Conservation (phyloP, 2,113 vertebrate species). For the Oncorhynchus kisutch region DNA sequence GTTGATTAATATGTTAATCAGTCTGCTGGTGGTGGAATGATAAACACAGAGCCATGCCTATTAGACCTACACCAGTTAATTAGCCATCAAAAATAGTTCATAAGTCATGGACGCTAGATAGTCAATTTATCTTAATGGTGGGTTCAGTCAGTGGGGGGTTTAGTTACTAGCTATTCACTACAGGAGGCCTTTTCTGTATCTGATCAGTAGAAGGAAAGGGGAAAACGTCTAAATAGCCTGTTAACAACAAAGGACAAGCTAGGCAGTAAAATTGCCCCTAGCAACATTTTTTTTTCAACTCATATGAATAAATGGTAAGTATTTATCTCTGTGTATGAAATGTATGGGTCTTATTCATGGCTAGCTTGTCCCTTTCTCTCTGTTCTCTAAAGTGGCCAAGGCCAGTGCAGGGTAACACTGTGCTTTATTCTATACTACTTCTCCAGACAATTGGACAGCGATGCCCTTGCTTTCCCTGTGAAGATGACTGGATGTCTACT, state of each 20-base stretch:
- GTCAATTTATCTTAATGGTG: conserved; percentile 55
- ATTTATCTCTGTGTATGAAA: no score
- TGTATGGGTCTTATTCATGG: no score
- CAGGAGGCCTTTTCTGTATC: not conserved
- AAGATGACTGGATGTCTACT: not conserved
- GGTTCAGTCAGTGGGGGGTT: conserved; percentile 39
- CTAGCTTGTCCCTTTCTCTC: no score
- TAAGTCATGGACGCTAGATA: conserved; percentile 56
- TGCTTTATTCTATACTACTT: not conserved
- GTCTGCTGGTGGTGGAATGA: conserved; percentile 51
- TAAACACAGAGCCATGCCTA: conserved; percentile 56
- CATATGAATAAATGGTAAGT: not conserved
- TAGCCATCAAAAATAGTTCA: conserved; percentile 71
- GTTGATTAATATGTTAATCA: conserved; percentile 68
- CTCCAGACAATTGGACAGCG: not conserved
- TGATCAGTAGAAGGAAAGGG: not conserved
- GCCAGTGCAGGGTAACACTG: not conserved
- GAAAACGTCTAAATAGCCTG: not conserved
- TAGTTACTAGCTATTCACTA: conserved; percentile 38
- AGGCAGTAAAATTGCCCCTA: not conserved
- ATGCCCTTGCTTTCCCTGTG: not conserved
- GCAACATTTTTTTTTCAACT: not conserved
- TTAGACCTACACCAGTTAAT: conserved; percentile 71
- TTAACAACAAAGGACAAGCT: not conserved
- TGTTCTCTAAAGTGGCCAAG: not conserved